Percentiles rank a stretch among this genome's conserved stretches.
phyloP scores from a whole-genome alignment of 2,113 vertebrate species.

The Myrmophylax atrothorax region DNA sequence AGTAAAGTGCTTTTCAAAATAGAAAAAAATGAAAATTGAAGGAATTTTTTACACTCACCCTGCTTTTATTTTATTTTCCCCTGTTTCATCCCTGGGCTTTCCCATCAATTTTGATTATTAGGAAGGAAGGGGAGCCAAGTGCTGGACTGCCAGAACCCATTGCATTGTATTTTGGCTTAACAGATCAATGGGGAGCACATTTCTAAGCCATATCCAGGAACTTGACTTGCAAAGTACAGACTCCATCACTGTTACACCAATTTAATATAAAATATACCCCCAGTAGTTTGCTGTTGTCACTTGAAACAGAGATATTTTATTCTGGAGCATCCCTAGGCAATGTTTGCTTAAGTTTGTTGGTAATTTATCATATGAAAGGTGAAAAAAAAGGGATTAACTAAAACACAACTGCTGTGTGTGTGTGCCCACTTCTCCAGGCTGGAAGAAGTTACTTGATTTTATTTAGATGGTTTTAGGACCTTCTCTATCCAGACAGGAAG shows the following conservation, averaged over 20 bases:
- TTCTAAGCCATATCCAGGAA: not conserved
- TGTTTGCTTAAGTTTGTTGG: not conserved
- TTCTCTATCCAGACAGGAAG: not conserved
- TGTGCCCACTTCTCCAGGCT: not conserved
- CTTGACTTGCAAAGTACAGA: not conserved
- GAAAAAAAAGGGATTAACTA: not conserved
- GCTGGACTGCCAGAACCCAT: not conserved
- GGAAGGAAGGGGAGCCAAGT: not conserved
- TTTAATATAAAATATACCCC: not conserved
- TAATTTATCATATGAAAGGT: not conserved
- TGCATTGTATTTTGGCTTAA: not conserved
- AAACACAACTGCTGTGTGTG: not conserved
- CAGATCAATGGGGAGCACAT: not conserved
- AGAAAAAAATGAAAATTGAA: not conserved
- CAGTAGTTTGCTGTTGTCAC: not conserved
- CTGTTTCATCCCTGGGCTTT: not conserved
- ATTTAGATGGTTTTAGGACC: not conserved
- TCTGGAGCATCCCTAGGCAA: not conserved
- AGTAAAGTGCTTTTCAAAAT: not conserved
- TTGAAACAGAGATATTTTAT: not conserved
- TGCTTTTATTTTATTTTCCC: no score
- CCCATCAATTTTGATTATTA: not conserved
- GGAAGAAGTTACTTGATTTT: not conserved
- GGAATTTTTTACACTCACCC: not conserved
- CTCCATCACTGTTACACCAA: not conserved